These are phyloP conservation scores for Emesis russula DNA, from an alignment of 2,888 invertebrate species.

Conservation along the genomic window DNA sequence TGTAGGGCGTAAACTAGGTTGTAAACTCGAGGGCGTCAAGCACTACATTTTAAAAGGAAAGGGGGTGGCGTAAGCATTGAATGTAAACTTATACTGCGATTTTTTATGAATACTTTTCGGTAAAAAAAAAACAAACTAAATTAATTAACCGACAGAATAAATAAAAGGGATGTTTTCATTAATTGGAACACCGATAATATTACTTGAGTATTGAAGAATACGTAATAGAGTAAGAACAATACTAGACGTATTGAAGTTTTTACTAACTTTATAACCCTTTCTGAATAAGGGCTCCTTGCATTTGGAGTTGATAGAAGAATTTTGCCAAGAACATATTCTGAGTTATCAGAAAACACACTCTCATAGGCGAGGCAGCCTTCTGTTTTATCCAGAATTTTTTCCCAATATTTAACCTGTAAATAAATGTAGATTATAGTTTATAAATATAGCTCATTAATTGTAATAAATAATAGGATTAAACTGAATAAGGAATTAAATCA, in stretches of 20 bases:
- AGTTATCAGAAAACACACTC: constrained; percentile 97
- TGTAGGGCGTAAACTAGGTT: too few relatives aligned
- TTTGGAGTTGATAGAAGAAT: constrained; percentile 98
- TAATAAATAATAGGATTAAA: background rate
- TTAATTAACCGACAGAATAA: too few relatives aligned
- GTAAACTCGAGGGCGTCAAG: too few relatives aligned
- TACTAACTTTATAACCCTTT: constrained; percentile 97
- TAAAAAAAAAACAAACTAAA: too few relatives aligned
- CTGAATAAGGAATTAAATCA: constrained; percentile 25
- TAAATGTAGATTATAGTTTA: background rate
- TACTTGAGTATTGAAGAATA: too few relatives aligned
- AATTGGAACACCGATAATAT: too few relatives aligned
- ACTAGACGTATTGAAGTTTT: background rate
- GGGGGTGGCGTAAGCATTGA: too few relatives aligned
- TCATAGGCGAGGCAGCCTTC: constrained; percentile 98
- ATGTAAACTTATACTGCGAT: too few relatives aligned
- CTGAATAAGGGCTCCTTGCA: constrained; percentile 98
- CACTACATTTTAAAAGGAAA: too few relatives aligned
- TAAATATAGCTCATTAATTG: background rate
- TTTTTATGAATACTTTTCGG: too few relatives aligned
- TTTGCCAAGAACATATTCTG: constrained; percentile 97
- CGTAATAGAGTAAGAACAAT: too few relatives aligned
- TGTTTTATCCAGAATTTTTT: constrained; percentile 98
- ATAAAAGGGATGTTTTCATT: too few relatives aligned
- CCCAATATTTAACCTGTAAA: constrained; percentile 98